Conservation (phyloP, 2,113 vertebrate species). For the Menidia beryllina region DNA sequence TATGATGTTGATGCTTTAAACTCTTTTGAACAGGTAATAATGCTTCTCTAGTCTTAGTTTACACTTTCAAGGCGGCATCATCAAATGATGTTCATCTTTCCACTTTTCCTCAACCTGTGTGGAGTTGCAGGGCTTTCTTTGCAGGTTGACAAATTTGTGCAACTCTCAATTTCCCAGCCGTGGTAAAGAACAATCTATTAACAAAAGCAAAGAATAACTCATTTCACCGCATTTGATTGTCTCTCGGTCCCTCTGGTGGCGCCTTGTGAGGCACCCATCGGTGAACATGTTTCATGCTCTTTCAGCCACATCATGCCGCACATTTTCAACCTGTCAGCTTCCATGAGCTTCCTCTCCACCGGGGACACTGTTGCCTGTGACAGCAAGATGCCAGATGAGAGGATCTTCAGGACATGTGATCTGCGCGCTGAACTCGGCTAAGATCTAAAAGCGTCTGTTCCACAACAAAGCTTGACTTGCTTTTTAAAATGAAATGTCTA, state of each 20-base stretch:
- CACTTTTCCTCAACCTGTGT: not conserved
- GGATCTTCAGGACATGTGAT: slow-evolving; percentile 42
- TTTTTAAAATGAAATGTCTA: not conserved
- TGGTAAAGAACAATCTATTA: slow-evolving; percentile 1
- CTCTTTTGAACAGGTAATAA: slow-evolving; percentile 13
- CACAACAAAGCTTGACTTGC: not conserved
- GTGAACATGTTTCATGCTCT: slow-evolving; percentile 78
- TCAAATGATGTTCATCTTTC: not conserved
- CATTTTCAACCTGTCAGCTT: slow-evolving; percentile 79
- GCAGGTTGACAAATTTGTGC: not conserved
- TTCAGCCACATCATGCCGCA: slow-evolving; percentile 78
- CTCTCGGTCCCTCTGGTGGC: slow-evolving; percentile 51
- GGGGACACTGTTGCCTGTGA: slow-evolving; percentile 61
- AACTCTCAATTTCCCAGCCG: slow-evolving; percentile 5
- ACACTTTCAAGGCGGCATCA: not conserved
- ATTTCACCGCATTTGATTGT: slow-evolving; percentile 52
- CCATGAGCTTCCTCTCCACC: slow-evolving; percentile 67
- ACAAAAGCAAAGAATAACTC: slow-evolving; percentile 3
- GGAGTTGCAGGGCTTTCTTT: not conserved
- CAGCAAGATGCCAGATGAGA: slow-evolving; percentile 20
- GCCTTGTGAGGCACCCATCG: slow-evolving; percentile 51
- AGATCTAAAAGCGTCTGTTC: not conserved
- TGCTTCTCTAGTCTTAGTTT: not conserved
- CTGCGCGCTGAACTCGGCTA: slow-evolving; percentile 9
- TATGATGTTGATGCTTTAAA: slow-evolving; percentile 5